Evolutionary conservation across 2,888 invertebrate genomes (phyloP), one percentile per base, ranked within the genome.

Genomic region (Formica aserva): DNA sequence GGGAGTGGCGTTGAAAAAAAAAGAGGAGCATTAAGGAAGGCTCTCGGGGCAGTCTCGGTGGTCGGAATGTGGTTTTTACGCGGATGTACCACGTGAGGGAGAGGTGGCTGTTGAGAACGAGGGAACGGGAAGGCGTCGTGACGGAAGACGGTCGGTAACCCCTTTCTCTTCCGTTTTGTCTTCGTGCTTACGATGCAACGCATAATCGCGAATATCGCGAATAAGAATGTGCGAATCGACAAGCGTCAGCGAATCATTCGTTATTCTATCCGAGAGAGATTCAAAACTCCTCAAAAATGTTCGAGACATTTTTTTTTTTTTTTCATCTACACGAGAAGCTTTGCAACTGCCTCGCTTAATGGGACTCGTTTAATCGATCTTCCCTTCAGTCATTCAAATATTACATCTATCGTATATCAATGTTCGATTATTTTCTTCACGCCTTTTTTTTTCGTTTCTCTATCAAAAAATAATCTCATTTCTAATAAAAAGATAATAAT

Each of bases 321-420:
- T 67, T 18, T 11, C 48, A 6, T 35, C 38, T 29, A 38, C 62
- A 63, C 45, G 52, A 62, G 65, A 67, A 65, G 45, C 69, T 74
- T 74, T 60, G 62, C 38, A 57, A 71, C 69, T 80, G 78, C 15
- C 82, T 67, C 52, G 84, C 81, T 84, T 85, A 85, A 87, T 85
- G 87, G 82, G 85, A 85, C 85, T 85, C 83, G 75, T 83, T 81
- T 72, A 82, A 22, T 82, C 81, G 62, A 83, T 66, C 67, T 66
- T 67, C 72, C 22, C 38, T 62, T 63, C 45, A 15, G 57, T 4
- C 60, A n/a, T 78, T 38, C 57, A 82, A 60, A 67, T 48, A 26
- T 26, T 26, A 26, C 67, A 66, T 22, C 57, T 9, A n/a, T n/a
- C 11, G 22, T 9, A 15, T 41, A 26, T 67, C 11, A 29, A 45